These are phyloP conservation scores for Megaptera novaeangliae DNA, from an alignment of 2,113 vertebrate genomes.

Conservation along the genomic window DNA sequence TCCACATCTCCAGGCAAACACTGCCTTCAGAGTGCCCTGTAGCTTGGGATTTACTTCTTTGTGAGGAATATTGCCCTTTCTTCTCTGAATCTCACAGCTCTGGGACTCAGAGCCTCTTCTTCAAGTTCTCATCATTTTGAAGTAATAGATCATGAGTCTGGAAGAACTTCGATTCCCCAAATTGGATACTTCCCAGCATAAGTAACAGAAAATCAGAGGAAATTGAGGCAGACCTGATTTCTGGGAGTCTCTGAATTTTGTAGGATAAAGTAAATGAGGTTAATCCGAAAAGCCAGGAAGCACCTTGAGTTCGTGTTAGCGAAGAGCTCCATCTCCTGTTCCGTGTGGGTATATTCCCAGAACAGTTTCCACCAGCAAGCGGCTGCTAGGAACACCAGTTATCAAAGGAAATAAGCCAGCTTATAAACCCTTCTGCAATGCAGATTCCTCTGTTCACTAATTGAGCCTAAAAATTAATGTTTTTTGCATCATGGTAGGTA, in stretches of 20 bases:
- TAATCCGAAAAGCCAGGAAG: background rate
- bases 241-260: background rate
- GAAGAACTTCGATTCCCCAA: background rate
- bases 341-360: slow-evolving; percentile 23
- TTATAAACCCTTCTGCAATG: rapidly evolving
- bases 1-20: background rate
- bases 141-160: background rate
- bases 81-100: background rate
- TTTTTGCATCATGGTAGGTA: background rate
- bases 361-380: background rate
- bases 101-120: background rate
- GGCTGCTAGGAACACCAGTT: background rate
- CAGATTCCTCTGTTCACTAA: background rate
- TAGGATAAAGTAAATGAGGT: background rate
- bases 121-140: background rate
- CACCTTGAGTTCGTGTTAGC: slow-evolving; percentile 45
- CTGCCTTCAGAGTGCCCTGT: background rate
- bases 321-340: slow-evolving; percentile 84
- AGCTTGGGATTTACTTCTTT: background rate
- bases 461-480: background rate
- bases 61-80: background rate
- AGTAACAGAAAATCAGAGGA: background rate
- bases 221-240: background rate
- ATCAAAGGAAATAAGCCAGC: background rate
- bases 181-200: background rate